Evolutionary conservation across 2,888 invertebrate species (phyloP), one percentile per base, ranked within the genome.

Genomic region (Parasteatoda lunata): DNA sequence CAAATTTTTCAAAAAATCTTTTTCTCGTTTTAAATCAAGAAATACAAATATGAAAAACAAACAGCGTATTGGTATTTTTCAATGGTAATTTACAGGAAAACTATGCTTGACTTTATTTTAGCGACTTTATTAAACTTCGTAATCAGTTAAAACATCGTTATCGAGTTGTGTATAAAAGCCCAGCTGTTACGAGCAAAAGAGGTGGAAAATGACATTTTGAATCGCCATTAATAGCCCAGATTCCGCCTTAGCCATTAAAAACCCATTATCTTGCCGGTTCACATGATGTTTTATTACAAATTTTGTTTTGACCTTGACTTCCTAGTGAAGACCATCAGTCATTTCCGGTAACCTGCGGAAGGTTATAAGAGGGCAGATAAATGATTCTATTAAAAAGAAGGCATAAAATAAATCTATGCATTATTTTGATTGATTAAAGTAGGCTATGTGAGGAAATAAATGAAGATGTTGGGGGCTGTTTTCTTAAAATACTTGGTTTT

Each of bases 241-340:
- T 82, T 82, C 82, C 70, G 76, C 76, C 83, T 81, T 71, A 45
- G 66, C 83, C 83, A 84, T 84, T 84, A 84, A 84, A 84, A 84
- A 72, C 70, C 83, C 77, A 84, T 84, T 84, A 84, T 66, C 66
- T 68, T 66, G 83, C 77, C 65, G 76, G 59, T 59, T 82, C 76
- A 70, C 66, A 82, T 76, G 68, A 48, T 82, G n/a, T 82, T 82
- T 82, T 82, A 83, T 77, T 83, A 66, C 77, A 59, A 84, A 71
- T 77, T 77, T 84, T 84, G 71, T 77, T 59, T 77, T 77, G 83
- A 77, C 83, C 77, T 84, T 77, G 77, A 59, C 71, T 72, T 52
- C 45, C 49, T 51, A 51, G 82, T 70, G 30, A 52, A 30, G 65
- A 30, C 64, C 52, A 73, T 73, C 30, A 52, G 45, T 71, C 48